Evolutionary conservation across 2,888 invertebrate species (phyloP), one percentile per base, ranked within the genome.

Genomic region (Thymelicus lineola): DNA sequence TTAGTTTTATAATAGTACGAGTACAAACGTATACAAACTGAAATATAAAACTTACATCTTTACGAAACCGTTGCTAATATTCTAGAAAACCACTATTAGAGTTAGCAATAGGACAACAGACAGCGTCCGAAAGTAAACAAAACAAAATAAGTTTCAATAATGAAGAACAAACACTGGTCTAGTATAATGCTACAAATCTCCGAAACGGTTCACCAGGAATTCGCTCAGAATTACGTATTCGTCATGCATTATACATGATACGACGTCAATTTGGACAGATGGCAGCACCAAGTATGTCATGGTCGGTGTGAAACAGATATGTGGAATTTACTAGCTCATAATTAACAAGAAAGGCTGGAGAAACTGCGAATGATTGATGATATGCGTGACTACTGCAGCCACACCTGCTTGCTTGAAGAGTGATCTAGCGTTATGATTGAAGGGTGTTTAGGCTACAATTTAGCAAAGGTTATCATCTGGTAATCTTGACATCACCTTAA

Each of bases 291-390:
- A 63, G n/a, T 15, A 42, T 69, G 63, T 69, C 69, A 69, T 48
- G 69, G 69, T 69, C 63, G 63, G 28, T 69, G 58, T 48, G 57
- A 58, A 58, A 69, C 50, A 50, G 58, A 69, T 48, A 63, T 28
- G 63, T 50, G 69, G 69, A 69, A 69, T 63, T 63, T 69, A 55
- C 68, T 62, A 50, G 57, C 68, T 48, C 28, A 20, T 36, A 63
- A 38, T 17, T 20, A 48, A 64, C 64, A 70, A 74, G 73, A 77
- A 77, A 73, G 74, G 72, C 72, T 55, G 74, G 75, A 73, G 75
- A 77, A 77, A 77, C 72, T 15, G 68, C 35, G 71, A 38, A 74
- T 76, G 77, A 79, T 78, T 77, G 77, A 80, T 75, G 76, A 74
- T 74, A 42, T 73, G 70, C 73, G 71, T 76, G 73, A 76, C 75